Conservation (phyloP, 1,140 invertebrate species). For the Vollenhovia emeryi region DNA sequence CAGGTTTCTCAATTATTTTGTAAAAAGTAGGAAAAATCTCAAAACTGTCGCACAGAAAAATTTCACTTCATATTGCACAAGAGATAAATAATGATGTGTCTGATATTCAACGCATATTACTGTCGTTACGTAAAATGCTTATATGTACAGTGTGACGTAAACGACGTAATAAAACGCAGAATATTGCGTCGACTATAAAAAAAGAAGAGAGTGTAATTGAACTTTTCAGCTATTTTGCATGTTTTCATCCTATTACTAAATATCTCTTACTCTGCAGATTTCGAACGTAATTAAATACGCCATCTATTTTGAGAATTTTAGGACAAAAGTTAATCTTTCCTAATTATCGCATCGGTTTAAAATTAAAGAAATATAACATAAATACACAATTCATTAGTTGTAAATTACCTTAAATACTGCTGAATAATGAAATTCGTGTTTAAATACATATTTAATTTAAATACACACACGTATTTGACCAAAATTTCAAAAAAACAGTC, state of each 20-base stretch:
- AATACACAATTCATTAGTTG: background rate
- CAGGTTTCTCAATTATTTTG: background rate
- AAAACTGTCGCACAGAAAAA: background rate
- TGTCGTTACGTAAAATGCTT: background rate
- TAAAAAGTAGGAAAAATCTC: background rate
- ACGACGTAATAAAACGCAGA: background rate
- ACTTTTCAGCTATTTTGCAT: background rate
- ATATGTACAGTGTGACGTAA: background rate
- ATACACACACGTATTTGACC: background rate
- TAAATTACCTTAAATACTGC: background rate
- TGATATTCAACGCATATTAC: background rate
- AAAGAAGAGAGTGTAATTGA: background rate
- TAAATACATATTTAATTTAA: background rate
- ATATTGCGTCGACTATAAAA: background rate
- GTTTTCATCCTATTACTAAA: background rate
- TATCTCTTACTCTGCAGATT: background rate
- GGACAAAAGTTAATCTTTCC: background rate
- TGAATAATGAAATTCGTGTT: background rate
- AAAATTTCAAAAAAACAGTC: background rate
- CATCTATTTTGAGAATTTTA: background rate
- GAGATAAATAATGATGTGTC: slow-evolving; percentile 26
- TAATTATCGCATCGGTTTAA: background rate
- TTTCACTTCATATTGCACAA: background rate
- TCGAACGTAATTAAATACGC: background rate
- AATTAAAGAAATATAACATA: background rate